Conservation (phyloP, 2,888 invertebrate genomes). For the Druceiella hillmani region DNA sequence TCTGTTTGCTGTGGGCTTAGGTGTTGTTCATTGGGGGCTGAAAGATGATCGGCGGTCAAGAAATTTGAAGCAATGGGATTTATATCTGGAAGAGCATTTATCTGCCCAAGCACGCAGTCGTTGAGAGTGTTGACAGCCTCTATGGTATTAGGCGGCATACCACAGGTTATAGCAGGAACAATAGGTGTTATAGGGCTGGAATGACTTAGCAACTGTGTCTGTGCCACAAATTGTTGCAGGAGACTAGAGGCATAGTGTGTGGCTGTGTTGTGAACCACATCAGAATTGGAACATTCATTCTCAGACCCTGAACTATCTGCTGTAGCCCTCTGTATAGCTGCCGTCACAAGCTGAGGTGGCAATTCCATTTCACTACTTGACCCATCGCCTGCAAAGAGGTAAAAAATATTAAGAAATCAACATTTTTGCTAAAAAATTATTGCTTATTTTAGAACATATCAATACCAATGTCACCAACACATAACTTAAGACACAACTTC, state of each 20-base stretch:
- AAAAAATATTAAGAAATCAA: too few species aligned
- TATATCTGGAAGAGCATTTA: slow-evolving; percentile 38
- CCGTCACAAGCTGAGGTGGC: slow-evolving; percentile 67
- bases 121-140: slow-evolving; percentile 36
- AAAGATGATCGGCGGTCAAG: slow-evolving; percentile 34
- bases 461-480: too few species aligned
- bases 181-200: slow-evolving; percentile 37
- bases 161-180: slow-evolving; percentile 30
- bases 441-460: too few species aligned
- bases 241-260: slow-evolving; percentile 68
- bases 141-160: slow-evolving; percentile 32
- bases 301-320: slow-evolving; percentile 66
- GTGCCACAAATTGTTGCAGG: slow-evolving; percentile 75
- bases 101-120: slow-evolving; percentile 42
- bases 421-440: too few species aligned
- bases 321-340: slow-evolving; percentile 68
- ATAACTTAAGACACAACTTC: too few species aligned
- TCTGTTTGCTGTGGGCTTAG: slow-evolving; percentile 48
- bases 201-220: slow-evolving; percentile 64
- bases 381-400: slow-evolving; percentile 52
- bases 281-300: slow-evolving; percentile 56
- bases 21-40: slow-evolving; percentile 12
- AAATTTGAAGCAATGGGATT: slow-evolving; percentile 38
- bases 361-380: slow-evolving; percentile 73
- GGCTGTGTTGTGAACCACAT: slow-evolving; percentile 47